Evolutionary conservation across 2,113 vertebrate species (phyloP).

Genomic region (Morone saxatilis): DNA sequence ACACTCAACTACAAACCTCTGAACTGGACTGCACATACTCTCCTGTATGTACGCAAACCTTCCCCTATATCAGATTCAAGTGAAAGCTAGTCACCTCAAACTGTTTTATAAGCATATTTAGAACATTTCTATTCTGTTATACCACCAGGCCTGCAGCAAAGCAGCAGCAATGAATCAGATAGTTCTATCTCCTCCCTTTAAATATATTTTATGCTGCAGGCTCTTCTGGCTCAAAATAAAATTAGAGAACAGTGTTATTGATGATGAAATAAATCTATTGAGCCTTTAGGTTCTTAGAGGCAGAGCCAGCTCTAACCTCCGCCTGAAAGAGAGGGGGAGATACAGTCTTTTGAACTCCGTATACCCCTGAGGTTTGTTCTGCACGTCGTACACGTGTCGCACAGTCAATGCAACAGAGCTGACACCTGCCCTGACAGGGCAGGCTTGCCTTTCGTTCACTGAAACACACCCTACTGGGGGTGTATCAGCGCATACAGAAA

Average conservation of each 20-base stretch:
- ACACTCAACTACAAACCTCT: too few species aligned
- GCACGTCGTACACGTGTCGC: not conserved
- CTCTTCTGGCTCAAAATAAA: not conserved
- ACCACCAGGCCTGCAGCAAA: not conserved
- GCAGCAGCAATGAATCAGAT: not conserved
- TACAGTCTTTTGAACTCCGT: not conserved
- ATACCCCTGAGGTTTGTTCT: not conserved
- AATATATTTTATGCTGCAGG: not conserved
- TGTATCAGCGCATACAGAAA: not conserved
- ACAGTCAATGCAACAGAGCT: constrained; percentile 9
- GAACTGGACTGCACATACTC: too few species aligned
- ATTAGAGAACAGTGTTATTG: not conserved
- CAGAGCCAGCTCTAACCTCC: not conserved
- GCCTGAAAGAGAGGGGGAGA: not conserved
- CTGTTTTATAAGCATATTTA: not conserved
- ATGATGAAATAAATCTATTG: not conserved
- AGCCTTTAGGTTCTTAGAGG: not conserved
- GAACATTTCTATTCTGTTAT: not conserved
- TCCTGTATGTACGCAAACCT: too few species aligned
- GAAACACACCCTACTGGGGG: constrained; percentile 16
- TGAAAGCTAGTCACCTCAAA: not conserved
- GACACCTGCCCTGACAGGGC: constrained; percentile 28
- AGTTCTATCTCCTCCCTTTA: not conserved
- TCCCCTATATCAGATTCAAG: too few species aligned
- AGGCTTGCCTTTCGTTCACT: not conserved